Percentiles rank a stretch among this genome's conserved stretches.
These are phyloP conservation scores for Centropristis striata DNA, from an alignment of 2,113 vertebrate species.

Conservation along the genomic window DNA sequence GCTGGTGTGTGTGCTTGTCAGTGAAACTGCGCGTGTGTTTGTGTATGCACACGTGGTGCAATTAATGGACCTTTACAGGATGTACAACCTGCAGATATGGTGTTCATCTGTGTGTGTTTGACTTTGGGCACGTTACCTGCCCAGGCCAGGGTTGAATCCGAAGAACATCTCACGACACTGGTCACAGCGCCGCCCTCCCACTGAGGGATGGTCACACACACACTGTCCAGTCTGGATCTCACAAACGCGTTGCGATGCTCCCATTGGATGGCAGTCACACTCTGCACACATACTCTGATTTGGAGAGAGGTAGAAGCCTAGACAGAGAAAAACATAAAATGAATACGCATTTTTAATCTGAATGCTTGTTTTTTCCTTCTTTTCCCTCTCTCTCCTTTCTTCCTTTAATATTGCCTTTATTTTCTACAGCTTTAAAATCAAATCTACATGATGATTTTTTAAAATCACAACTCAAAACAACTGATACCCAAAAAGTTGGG, in stretches of 20 bases:
- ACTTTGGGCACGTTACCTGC: slow-evolving; percentile 85
- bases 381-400: not conserved
- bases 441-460: not conserved
- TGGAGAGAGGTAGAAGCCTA: slow-evolving; percentile 88
- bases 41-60: slow-evolving; percentile 9
- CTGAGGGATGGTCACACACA: slow-evolving; percentile 85
- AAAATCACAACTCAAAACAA: not conserved
- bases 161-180: slow-evolving; percentile 88
- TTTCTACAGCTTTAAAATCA: not conserved
- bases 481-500: not conserved
- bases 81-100: not conserved
- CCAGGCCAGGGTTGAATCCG: slow-evolving; percentile 89
- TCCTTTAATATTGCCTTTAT: not conserved
- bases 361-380: not conserved
- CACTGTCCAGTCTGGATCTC: slow-evolving; percentile 88
- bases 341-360: not conserved
- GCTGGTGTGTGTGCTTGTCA: slow-evolving; percentile 25
- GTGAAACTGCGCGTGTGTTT: slow-evolving; percentile 17
- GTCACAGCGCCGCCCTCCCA: slow-evolving; percentile 88
- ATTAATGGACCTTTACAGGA: slow-evolving; percentile 29
- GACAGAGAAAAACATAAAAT: slow-evolving; percentile 24
- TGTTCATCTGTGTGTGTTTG: slow-evolving; percentile 1
- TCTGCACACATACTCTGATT: slow-evolving; percentile 82
- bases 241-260: slow-evolving; percentile 85
- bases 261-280: slow-evolving; percentile 89